A percentile compares a stretch with the other conserved stretches of the same genome.
These are phyloP conservation scores for Periplaneta americana DNA, from an alignment of 1,140 invertebrate species.

Conservation along the genomic window DNA sequence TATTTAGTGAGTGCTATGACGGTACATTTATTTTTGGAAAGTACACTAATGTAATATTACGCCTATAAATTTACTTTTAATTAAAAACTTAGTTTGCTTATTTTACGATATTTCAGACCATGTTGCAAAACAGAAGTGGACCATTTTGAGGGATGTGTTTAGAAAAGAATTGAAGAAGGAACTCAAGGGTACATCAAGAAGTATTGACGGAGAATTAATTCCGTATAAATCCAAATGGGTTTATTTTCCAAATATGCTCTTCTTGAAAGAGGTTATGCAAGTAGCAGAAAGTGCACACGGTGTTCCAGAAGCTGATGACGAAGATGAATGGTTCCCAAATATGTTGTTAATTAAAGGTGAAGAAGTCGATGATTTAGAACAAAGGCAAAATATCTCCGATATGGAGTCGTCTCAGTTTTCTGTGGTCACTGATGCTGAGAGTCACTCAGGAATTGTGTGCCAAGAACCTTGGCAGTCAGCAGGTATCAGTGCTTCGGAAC, in stretches of 20 bases:
- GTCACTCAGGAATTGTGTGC: not conserved
- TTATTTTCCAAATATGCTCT: not conserved
- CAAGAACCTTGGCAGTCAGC: not conserved
- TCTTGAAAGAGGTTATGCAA: not conserved
- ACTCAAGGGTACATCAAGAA: not conserved
- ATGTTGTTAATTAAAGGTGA: not conserved
- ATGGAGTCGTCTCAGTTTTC: not conserved
- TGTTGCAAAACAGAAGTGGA: not conserved
- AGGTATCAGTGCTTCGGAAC: not conserved
- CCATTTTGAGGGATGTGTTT: not conserved
- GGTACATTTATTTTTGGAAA: no score
- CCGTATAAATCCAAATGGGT: not conserved
- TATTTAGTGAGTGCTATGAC: no score
- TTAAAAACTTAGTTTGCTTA: not conserved
- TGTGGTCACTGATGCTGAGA: not conserved
- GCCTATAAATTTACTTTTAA: no score
- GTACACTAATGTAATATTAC: no score
- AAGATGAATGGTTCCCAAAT: not conserved
- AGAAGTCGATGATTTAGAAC: not conserved
- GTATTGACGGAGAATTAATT: not conserved
- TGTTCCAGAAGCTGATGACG: no score
- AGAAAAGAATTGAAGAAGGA: not conserved
- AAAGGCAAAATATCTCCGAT: not conserved
- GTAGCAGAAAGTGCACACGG: not conserved
- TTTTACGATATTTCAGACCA: not conserved